Evolutionary conservation across 2,113 vertebrate species (phyloP).

Genomic region (Plecturocebus donacophilus): DNA sequence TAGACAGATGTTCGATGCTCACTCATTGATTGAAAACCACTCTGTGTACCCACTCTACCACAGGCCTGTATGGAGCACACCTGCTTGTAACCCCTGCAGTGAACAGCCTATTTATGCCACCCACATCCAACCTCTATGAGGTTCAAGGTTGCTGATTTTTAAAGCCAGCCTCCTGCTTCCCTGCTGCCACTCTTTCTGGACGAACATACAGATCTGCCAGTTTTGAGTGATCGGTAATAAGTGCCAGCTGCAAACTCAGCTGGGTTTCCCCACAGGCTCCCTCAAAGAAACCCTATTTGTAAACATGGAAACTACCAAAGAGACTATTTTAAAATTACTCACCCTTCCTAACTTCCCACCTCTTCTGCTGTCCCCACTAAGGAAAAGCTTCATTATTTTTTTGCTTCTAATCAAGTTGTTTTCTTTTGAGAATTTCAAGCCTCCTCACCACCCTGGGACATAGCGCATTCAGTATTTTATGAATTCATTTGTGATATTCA

Average conservation of each 20-base stretch:
- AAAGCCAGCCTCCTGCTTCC: slow-evolving; percentile 6
- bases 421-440: slow-evolving; percentile 33
- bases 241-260: neutral
- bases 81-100: neutral
- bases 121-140: neutral
- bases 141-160: neutral
- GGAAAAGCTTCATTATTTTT: neutral
- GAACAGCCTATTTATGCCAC: neutral
- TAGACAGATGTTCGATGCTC: neutral
- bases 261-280: neutral
- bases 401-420: slow-evolving; percentile 11
- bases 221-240: neutral
- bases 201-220: neutral
- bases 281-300: neutral
- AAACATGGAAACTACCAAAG: neutral
- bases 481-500: neutral
- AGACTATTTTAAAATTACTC: neutral
- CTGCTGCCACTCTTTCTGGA: neutral
- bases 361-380: neutral
- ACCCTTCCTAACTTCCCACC: neutral
- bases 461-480: neutral
- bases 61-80: neutral
- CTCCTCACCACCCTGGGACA: neutral
- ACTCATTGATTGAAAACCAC: neutral
- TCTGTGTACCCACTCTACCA: neutral